Evolutionary conservation across 2,113 vertebrate genomes (phyloP), one percentile per base, ranked within the genome.

Genomic region (Rissa tridactyla): DNA sequence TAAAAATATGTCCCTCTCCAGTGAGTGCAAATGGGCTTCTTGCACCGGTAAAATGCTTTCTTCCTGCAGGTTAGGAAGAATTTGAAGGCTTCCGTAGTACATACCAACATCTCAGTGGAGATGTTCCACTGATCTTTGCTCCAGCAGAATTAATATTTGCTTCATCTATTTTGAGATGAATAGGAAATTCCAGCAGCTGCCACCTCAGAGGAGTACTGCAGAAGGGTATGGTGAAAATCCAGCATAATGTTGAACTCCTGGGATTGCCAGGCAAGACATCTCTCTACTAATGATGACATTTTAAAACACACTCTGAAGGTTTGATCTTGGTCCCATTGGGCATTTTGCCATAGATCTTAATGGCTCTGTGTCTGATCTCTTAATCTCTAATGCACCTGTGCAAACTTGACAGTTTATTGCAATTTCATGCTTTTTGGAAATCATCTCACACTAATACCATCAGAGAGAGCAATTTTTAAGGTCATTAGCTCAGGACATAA

Each of bases 321-420:
- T 95, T 97, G 91, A 92, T 92, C 84, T 87, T 58, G 66, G 78
- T 96, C 89, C 94, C 62, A 22, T 5, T 94, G 91, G 95, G 91
- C 81, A 0, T 65, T 95, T 87, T 97, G 96, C 94, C 94, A 96
- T 32, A 69, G 92, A 94, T 92, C 94, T 96, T 96, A 94, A 96
- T 95, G 96, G 92, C 73, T 92, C 62, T 82, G 78, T 72, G 86
- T 49, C 94, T 94, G 89, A 94, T 95, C 91, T 96, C 91, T 96
- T 96, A 94, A 95, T 97, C 97, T 97, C 92, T 88, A 89, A 90
- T 87, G 95, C 94, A 96, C 94, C 97, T 97, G 97, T 94, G 94
- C 91, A 97, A 96, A 95, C 95, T 90, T 82, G 78, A 94, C 62
- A 95, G 94, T 94, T 96, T 95, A 96, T 95, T 96, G 89, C 95